These are phyloP conservation scores for Pandemis cinnamomeana DNA, from an alignment of 2,888 invertebrate genomes.

Conservation along the genomic window DNA sequence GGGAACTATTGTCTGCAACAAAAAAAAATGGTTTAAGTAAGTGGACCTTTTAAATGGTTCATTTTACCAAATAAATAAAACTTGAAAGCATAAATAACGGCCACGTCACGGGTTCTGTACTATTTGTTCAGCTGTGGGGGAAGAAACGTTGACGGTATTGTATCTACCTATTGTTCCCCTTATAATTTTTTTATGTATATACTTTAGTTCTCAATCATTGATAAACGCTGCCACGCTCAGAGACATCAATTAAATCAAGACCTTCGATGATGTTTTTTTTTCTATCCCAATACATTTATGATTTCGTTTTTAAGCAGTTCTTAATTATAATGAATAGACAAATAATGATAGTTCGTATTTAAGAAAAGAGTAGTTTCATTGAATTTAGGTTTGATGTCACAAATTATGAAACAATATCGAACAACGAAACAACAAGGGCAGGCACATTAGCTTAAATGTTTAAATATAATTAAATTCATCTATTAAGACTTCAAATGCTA, in stretches of 20 bases:
- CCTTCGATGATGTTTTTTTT: too few relatives aligned
- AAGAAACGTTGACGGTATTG: not conserved
- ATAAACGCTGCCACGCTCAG: not conserved
- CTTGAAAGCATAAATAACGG: not conserved
- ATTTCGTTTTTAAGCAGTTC: too few relatives aligned
- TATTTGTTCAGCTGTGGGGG: not conserved
- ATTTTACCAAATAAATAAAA: not conserved
- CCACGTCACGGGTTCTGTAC: not conserved
- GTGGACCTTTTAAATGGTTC: not conserved
- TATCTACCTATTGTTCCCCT: too few relatives aligned
- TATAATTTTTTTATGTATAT: not conserved
- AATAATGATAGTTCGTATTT: too few relatives aligned
- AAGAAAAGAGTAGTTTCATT: too few relatives aligned
- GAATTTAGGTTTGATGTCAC: too few relatives aligned
- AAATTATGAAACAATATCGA: too few relatives aligned
- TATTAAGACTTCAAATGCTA: constrained; percentile 24
- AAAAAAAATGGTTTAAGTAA: constrained; percentile 47
- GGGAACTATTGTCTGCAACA: constrained; percentile 71
- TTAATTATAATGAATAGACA: too few relatives aligned
- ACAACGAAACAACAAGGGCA: not conserved
- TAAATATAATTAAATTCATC: constrained; percentile 16
- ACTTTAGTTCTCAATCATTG: not conserved
- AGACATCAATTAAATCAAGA: not conserved
- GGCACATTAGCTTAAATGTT: not conserved
- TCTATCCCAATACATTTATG: too few relatives aligned